phyloP scores from a whole-genome alignment of 2,797 vertebrate species.

The Microtus californicus region DNA sequence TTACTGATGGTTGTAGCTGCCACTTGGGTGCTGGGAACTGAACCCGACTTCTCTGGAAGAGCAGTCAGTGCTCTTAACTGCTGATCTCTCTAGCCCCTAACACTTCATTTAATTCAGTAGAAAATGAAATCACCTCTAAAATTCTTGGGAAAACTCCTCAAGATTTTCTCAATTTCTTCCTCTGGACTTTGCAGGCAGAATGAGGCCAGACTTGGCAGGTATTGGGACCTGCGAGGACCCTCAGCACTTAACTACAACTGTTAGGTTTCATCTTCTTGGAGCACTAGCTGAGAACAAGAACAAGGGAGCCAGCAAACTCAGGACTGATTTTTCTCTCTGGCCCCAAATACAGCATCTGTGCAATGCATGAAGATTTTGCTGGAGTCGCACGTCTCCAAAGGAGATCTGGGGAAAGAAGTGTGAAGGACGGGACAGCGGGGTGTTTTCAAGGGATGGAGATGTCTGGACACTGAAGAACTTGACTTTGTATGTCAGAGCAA shows the following conservation, averaged over 20 bases:
- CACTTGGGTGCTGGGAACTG: not conserved
- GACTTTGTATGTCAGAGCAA: not conserved
- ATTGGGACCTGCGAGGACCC: not conserved
- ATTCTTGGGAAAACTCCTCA: not conserved
- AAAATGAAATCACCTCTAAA: slow-evolving; percentile 23
- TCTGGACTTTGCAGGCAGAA: not conserved
- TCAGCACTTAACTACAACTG: slow-evolving; percentile 36
- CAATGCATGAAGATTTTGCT: not conserved
- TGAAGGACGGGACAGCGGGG: not conserved
- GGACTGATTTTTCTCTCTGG: slow-evolving; percentile 20
- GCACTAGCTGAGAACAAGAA: not conserved
- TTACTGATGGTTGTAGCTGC: not conserved
- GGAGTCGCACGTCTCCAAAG: not conserved
- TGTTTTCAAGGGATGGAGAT: not conserved
- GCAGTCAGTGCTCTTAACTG: not conserved
- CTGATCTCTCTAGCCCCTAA: not conserved
- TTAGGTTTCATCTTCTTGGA: slow-evolving; percentile 33
- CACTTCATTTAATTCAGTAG: slow-evolving; percentile 1
- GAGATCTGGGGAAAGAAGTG: not conserved
- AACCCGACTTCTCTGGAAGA: not conserved
- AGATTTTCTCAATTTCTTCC: not conserved
- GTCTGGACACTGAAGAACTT: not conserved
- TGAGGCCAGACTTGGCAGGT: not conserved
- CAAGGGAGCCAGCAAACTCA: not conserved
- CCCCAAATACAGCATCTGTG: slow-evolving; percentile 22